Evolutionary conservation across 1,140 invertebrate species (phyloP), one percentile per base, ranked within the genome.

Genomic region (Euura lappo): DNA sequence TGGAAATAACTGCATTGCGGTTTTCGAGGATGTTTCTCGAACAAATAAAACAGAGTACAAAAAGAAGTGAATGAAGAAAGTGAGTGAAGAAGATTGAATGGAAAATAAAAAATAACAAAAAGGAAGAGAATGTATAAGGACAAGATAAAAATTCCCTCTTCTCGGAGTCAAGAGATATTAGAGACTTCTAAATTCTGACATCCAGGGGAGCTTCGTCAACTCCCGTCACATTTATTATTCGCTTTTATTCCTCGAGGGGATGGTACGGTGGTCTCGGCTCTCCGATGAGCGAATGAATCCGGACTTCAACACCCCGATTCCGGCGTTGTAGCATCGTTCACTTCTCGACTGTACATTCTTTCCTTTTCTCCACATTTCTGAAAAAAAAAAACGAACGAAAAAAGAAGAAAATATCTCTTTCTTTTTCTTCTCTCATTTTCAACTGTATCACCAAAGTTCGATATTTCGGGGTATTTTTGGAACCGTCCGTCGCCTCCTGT

Each of bases 111-210:
- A n/a, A n/a, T n/a, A n/a, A n/a, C n/a, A n/a, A n/a, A n/a, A n/a
- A n/a, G n/a, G n/a, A n/a, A n/a, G n/a, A n/a, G n/a, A n/a, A n/a
- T n/a, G n/a, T n/a, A n/a, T n/a, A n/a, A n/a, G n/a, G n/a, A n/a
- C n/a, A n/a, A n/a, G n/a, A n/a, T n/a, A n/a, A n/a, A n/a, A n/a
- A n/a, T n/a, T n/a, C n/a, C n/a, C n/a, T n/a, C n/a, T n/a, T n/a
- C n/a, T n/a, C n/a, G n/a, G 51, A 60, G 51, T 60, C 51, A 60
- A 60, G 51, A 60, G 51, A 60, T 60, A 60, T 60, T 60, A 60
- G 51, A 60, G 51, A 60, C 8, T n/a, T 60, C 8, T 11, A 60
- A 60, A 60, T 60, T n/a, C 51, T 60, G 51, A 60, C 51, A 60
- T 5, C 51, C 3, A 8, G 3, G 51, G 5, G 51, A n/a, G 51